Evolutionary conservation across 2,797 vertebrate species (phyloP), one percentile per base, ranked within the genome.

Genomic region (Cottoperca gobio): DNA sequence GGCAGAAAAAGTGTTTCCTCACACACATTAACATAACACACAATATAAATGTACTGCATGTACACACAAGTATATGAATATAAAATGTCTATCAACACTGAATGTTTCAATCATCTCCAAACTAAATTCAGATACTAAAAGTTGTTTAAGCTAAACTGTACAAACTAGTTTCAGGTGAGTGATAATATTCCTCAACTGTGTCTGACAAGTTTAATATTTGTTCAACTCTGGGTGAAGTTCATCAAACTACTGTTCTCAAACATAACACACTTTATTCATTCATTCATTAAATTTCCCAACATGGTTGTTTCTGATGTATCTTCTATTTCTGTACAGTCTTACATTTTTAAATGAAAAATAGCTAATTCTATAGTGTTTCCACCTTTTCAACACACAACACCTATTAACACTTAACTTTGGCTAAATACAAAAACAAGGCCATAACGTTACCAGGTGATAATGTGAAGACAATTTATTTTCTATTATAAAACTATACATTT

Each of bases 1-100:
- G 79, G 75, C 7, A 35, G 19, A 76, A 72, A 67, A 60, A 59
- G 58, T 16, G 50, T 5, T 53, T 24, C 42, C 52, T 58, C 65
- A 52, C 48, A 68, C 37, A 46, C 46, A 62, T 31, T 49, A 57
- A 64, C 73, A 60, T 48, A 23, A 43, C 64, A 70, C 67, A 48
- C 55, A 55, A 35, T 24, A 54, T 19, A 70, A 55, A 63, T 54
- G 39, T 3, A 60, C 69, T 26, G 28, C 70, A 60, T 40, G n/a
- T 53, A 53, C 59, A 62, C 5, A 35, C 1, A 43, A 23, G 62
- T 19, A 21, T 33, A 28, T 24, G 42, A 23, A 73, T 59, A 62
- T 53, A n/a, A 49, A 60, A 52, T 40, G 57, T 60, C 55, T 43
- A 8, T 70, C 52, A 58, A 31, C 35, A 17, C 16, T 12, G 26